These are phyloP conservation scores for Lysandra coridon DNA, from an alignment of 2,888 invertebrate species.

Conservation along the genomic window DNA sequence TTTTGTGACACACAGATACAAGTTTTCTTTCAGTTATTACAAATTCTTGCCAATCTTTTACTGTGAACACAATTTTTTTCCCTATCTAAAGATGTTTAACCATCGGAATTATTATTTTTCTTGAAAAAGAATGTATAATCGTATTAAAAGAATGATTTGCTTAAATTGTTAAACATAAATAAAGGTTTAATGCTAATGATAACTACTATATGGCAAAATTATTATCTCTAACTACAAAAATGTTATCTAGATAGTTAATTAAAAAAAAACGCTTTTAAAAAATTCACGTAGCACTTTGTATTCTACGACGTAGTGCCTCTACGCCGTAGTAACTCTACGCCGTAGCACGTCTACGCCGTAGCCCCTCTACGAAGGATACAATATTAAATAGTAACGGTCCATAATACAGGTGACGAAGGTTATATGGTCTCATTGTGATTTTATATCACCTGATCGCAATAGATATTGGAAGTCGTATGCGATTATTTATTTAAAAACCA, in stretches of 20 bases:
- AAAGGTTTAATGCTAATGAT: no score
- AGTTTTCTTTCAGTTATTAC: background rate
- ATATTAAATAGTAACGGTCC: conserved; percentile 6
- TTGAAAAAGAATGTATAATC: no score
- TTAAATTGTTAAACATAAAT: no score
- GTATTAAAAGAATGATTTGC: no score
- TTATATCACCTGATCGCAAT: conserved; percentile 21
- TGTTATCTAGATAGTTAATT: background rate
- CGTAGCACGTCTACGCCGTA: background rate
- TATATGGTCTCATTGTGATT: conserved; percentile 5
- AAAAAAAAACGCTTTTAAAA: background rate
- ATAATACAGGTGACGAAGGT: conserved; percentile 24
- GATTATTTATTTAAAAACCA: conserved; percentile 12
- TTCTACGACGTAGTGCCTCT: background rate
- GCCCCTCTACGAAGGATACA: background rate
- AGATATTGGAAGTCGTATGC: background rate
- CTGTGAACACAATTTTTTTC: background rate
- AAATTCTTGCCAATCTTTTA: background rate
- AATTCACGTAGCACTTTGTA: background rate
- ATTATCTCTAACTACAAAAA: background rate
- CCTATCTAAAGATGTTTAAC: no score
- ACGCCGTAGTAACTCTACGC: background rate
- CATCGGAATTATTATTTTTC: no score
- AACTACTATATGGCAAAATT: background rate
- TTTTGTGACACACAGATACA: conserved; percentile 2